phyloP scores from a whole-genome alignment of 2,888 invertebrate genomes.

The Synergus itoensis region DNA sequence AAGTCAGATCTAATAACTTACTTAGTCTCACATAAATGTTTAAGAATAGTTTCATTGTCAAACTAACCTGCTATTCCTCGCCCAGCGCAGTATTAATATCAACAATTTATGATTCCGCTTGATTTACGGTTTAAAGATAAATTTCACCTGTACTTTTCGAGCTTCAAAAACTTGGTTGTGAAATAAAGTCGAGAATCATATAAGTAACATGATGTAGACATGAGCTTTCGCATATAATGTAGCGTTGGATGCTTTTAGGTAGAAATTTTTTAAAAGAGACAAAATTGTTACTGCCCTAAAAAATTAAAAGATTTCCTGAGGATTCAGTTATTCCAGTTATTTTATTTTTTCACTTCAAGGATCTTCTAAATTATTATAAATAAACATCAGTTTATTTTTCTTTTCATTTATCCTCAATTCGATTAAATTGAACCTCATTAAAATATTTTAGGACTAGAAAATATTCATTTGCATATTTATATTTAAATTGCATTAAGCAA shows the following conservation, averaged over 20 bases:
- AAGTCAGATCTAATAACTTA: neutral
- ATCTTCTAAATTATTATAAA: neutral
- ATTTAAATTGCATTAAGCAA: neutral
- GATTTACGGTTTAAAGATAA: neutral
- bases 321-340: neutral
- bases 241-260: neutral
- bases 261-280: neutral
- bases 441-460: neutral
- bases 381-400: neutral
- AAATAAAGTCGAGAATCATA: neutral
- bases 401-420: neutral
- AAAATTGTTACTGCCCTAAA: too few relatives aligned
- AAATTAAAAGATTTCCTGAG: neutral
- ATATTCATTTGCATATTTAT: neutral
- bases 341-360: neutral
- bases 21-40: neutral
- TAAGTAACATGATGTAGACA: neutral
- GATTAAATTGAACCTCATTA: neutral
- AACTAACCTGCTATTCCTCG: neutral
- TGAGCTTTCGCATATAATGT: neutral
- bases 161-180: neutral
- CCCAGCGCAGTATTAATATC: neutral
- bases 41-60: conserved; percentile 2
- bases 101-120: neutral
- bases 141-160: neutral